These are phyloP conservation scores for Lutraria lutraria DNA, from an alignment of 2,888 invertebrate genomes.

Conservation along the genomic window DNA sequence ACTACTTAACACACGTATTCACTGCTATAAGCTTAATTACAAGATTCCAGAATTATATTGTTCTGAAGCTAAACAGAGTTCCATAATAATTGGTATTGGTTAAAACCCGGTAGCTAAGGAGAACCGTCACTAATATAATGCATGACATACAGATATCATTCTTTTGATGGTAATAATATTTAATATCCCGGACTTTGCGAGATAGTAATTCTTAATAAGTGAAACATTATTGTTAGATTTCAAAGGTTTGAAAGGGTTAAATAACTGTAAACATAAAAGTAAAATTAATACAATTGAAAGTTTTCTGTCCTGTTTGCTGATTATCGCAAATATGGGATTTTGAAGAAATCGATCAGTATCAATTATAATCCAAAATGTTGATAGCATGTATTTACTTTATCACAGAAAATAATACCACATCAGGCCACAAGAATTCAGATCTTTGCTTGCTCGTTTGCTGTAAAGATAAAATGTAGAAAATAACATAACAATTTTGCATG, in stretches of 20 bases:
- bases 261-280: not conserved
- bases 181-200: not conserved
- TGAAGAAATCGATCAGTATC: constrained; percentile 34
- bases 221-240: constrained; percentile 27
- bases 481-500: too few species aligned
- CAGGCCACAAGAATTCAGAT: not conserved
- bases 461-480: not conserved
- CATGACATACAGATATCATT: too few species aligned
- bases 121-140: too few species aligned
- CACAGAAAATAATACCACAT: not conserved
- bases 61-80: too few species aligned
- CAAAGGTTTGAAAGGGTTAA: not conserved
- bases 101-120: too few species aligned
- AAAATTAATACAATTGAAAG: not conserved
- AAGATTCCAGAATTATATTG: too few species aligned
- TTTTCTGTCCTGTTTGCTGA: not conserved
- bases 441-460: not conserved
- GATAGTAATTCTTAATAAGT: not conserved
- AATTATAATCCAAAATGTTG: constrained; percentile 29
- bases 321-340: constrained; percentile 42
- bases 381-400: constrained; percentile 43
- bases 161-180: not conserved
- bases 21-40: too few species aligned
- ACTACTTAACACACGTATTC: too few species aligned
- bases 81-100: too few species aligned